Percentiles rank a stretch among this genome's conserved stretches.
phyloP scores from a whole-genome alignment of 2,888 invertebrate species.

The Strigamia crassipes region DNA sequence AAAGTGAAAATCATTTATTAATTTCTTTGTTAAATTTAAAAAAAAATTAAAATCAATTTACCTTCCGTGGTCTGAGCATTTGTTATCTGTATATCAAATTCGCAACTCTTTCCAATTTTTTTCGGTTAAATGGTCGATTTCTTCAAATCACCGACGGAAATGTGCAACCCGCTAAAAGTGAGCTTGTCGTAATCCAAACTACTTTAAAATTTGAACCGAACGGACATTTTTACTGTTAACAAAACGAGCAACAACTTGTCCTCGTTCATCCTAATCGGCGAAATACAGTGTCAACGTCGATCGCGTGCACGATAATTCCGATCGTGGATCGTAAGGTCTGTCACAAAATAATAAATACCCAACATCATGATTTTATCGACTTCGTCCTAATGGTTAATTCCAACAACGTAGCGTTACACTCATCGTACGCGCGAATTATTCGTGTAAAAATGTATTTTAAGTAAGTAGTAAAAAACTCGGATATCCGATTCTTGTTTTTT shows the following conservation, averaged over 20 bases:
- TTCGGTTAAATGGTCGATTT: slow-evolving; percentile 94
- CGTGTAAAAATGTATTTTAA: too few relatives aligned
- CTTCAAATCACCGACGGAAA: slow-evolving; percentile 93
- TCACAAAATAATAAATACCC: too few relatives aligned
- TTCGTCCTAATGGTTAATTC: too few relatives aligned
- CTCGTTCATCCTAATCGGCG: neutral
- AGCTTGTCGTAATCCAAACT: slow-evolving; percentile 94
- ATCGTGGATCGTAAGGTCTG: too few relatives aligned
- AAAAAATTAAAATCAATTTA: too few relatives aligned
- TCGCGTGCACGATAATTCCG: too few relatives aligned
- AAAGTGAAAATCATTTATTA: slow-evolving; percentile 75
- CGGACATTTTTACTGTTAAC: slow-evolving; percentile 73
- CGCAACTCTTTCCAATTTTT: slow-evolving; percentile 87
- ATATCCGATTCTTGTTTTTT: too few relatives aligned
- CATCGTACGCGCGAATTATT: too few relatives aligned
- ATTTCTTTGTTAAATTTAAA: too few relatives aligned
- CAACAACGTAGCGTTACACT: too few relatives aligned
- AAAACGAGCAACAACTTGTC: neutral
- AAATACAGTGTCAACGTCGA: slow-evolving; percentile 8
- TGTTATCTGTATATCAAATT: slow-evolving; percentile 94
- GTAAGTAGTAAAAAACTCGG: too few relatives aligned
- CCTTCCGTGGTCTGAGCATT: slow-evolving; percentile 98
- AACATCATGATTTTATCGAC: too few relatives aligned
- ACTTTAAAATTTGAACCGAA: slow-evolving; percentile 98
- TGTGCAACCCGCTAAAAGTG: slow-evolving; percentile 94